Evolutionary conservation across 2,797 vertebrate genomes (phyloP), one percentile per base, ranked within the genome.

Genomic region (Euthynnus affinis): DNA sequence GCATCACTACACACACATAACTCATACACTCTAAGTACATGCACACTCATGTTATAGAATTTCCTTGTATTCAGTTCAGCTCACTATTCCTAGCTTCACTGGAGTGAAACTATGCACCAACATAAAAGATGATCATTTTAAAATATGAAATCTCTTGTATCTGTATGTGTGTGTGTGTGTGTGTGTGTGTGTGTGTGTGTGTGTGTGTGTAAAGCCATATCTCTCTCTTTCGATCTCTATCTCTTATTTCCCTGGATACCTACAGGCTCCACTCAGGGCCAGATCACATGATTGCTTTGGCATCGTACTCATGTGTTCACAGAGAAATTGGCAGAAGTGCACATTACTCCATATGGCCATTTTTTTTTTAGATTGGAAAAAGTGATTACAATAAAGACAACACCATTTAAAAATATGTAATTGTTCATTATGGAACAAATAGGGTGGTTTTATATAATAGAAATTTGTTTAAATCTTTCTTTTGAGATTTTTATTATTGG

Each of bases 291-390:
- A 85, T 80, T 81, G 71, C 71, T 84, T 90, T 92, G 87, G 88
- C 89, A 64, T 64, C 55, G 29, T 57, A 71, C 29, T 40, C 49
- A 55, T 80, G 80, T 88, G 78, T 86, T 88, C 61, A 72, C 71
- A 60, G 78, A 67, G 53, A 88, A 80, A 79, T 76, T 94, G 93
- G 90, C 90, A 92, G 83, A 67, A 25, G 57, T 78, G 27, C 34
- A 37, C 53, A 69, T 76, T 80, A 40, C 79, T 88, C 88, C 93
- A 92, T 92, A 92, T 93, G 92, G 88, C 84, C 84, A 83, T 77
- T 88, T 79, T 84, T 88, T 79, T 90, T 49, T 91, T 82, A 81
- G 74, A 87, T 66, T 76, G 74, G 65, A 81, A 82, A 85, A 85
- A 70, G 42, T 71, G 29, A 86, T 85, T 80, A 78, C 58, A 88